Conservation (phyloP, 2,888 invertebrate species). For the Tuta absoluta region DNA sequence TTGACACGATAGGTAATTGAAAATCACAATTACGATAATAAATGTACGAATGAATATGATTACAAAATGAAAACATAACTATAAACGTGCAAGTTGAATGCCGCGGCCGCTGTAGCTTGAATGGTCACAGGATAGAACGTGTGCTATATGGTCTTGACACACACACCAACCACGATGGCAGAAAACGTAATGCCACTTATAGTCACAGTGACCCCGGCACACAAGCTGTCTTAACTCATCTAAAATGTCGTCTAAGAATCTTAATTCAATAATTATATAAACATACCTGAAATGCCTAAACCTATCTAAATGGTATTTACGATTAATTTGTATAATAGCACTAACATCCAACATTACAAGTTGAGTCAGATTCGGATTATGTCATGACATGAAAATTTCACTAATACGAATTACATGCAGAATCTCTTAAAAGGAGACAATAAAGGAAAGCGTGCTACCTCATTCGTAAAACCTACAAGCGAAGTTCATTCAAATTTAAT, state of each 20-base stretch:
- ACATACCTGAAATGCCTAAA: conserved; percentile 59
- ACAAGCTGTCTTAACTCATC: conserved; percentile 34
- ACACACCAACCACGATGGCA: neutral
- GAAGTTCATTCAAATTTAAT: neutral
- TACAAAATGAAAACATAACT: conserved; percentile 52
- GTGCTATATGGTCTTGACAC: neutral
- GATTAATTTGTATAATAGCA: conserved; percentile 63
- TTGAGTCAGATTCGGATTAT: conserved; percentile 41
- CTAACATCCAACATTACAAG: conserved; percentile 56
- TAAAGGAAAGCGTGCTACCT: conserved; percentile 41
- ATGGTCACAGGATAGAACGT: too few relatives aligned
- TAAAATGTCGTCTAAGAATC: conserved; percentile 49
- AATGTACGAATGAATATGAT: conserved; percentile 41
- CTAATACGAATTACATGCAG: conserved; percentile 4
- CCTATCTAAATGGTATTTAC: conserved; percentile 49
- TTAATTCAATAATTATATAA: conserved; percentile 57
- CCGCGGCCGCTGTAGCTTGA: neutral
- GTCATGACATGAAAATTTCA: neutral
- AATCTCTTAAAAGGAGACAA: conserved; percentile 41
- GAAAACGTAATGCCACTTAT: neutral
- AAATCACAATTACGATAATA: conserved; percentile 59
- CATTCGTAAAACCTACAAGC: conserved; percentile 1
- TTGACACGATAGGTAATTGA: conserved; percentile 70
- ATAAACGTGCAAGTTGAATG: conserved; percentile 38
- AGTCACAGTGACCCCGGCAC: neutral